Conservation (phyloP, 1,140 invertebrate species). For the Aphis craccivora region DNA sequence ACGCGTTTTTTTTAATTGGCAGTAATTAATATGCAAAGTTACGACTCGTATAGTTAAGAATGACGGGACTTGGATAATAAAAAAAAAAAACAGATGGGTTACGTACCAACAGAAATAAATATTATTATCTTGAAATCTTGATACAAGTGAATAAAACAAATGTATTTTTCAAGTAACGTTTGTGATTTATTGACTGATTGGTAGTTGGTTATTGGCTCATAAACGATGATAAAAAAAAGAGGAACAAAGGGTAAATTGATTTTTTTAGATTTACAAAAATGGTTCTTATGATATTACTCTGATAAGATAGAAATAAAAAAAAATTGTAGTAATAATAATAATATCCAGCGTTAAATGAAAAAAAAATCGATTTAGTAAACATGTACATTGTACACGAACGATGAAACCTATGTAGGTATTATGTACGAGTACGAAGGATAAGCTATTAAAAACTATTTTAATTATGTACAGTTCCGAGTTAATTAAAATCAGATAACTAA, state of each 20-base stretch:
- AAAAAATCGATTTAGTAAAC: slow-evolving; percentile 3
- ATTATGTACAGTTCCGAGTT: not conserved
- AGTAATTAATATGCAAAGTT: not conserved
- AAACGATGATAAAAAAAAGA: not conserved
- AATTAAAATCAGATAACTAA: not conserved
- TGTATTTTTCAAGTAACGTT: not conserved
- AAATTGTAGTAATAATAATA: not conserved
- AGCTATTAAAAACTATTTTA: slow-evolving; percentile 9
- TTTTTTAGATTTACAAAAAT: not conserved
- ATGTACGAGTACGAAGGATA: not conserved
- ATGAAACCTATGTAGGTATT: not conserved
- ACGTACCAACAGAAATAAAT: not conserved
- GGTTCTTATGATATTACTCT: not conserved
- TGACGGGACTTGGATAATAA: not conserved
- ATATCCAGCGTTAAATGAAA: not conserved
- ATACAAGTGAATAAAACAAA: not conserved
- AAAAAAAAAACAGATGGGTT: not conserved
- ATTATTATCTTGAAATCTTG: not conserved
- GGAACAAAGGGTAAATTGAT: not conserved
- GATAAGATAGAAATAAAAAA: not conserved
- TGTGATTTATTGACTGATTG: not conserved
- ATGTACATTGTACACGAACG: not conserved
- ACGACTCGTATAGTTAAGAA: not conserved
- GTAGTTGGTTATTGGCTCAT: not conserved
- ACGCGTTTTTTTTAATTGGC: not conserved